Evolutionary conservation across 1,140 invertebrate species (phyloP).

Genomic region (Tetragnatha versicolor): DNA sequence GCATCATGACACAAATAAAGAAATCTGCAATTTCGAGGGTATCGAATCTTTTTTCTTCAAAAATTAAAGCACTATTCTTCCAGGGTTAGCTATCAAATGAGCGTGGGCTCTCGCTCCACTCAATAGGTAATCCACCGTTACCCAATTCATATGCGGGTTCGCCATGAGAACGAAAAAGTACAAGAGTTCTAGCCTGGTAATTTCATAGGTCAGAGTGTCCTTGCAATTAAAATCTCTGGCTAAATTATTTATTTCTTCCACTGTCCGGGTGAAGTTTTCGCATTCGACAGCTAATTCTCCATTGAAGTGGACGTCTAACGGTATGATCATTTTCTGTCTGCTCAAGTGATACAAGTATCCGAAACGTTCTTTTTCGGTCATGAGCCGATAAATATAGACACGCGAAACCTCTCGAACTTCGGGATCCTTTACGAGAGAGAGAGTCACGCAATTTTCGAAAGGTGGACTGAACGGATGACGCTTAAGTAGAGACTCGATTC

Average conservation of each 20-base stretch:
- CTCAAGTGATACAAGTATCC: constrained; percentile 24
- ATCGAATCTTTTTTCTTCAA: no score
- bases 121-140: neutral
- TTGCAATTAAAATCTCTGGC: neutral
- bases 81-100: neutral
- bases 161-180: constrained; percentile 1
- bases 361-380: neutral
- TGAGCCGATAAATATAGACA: neutral
- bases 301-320: constrained; percentile 8
- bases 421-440: neutral
- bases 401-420: neutral
- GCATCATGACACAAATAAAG: no score
- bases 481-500: no score
- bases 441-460: neutral
- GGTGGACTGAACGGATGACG: neutral
- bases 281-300: constrained; percentile 2
- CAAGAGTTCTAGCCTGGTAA: constrained; percentile 16
- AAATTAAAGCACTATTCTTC: no score
- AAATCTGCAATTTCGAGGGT: no score
- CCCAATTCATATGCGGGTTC: constrained; percentile 14
- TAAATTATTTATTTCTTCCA: neutral
- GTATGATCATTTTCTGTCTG: neutral
- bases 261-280: neutral
- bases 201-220: neutral
- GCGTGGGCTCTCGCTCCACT: neutral